A percentile compares a stretch with the other conserved stretches of the same genome.
Evolutionary conservation across 1,140 invertebrate species (phyloP).

Genomic region (Lepidurus couesii): DNA sequence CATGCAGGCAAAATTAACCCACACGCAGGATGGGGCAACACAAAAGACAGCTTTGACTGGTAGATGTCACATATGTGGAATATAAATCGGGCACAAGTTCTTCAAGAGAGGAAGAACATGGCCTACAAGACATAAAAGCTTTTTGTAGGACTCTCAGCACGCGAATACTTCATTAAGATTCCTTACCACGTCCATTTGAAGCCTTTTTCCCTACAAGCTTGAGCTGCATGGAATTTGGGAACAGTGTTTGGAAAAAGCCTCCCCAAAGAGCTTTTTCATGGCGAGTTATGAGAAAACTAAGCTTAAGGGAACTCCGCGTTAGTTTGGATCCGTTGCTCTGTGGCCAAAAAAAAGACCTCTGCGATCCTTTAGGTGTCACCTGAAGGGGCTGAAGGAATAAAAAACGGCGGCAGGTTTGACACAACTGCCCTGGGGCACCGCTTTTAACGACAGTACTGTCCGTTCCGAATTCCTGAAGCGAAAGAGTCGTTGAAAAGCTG

Average conservation of each 20-base stretch:
- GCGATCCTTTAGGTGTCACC: background rate
- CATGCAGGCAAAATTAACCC: too few species aligned
- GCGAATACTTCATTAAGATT: conserved; percentile 15
- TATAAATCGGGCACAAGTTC: background rate
- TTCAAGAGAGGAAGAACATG: background rate
- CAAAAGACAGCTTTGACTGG: too few species aligned
- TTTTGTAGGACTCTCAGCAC: background rate
- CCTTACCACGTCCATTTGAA: background rate
- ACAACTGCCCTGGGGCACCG: background rate
- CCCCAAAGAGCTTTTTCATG: background rate
- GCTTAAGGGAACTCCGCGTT: background rate
- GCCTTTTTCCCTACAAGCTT: background rate
- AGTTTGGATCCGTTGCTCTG: background rate
- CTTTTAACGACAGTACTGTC: background rate
- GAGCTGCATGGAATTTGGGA: background rate
- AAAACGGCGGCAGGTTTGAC: background rate
- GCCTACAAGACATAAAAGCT: conserved; percentile 3
- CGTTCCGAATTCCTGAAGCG: too few species aligned
- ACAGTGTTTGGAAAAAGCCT: background rate
- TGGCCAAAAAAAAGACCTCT: background rate
- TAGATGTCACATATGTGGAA: too few species aligned
- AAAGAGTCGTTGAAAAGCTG: too few species aligned
- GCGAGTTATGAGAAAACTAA: background rate
- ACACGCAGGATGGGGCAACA: too few species aligned
- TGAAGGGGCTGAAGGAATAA: background rate